These are phyloP conservation scores for Trinectes maculatus DNA, from an alignment of 2,113 vertebrate species.

Conservation along the genomic window DNA sequence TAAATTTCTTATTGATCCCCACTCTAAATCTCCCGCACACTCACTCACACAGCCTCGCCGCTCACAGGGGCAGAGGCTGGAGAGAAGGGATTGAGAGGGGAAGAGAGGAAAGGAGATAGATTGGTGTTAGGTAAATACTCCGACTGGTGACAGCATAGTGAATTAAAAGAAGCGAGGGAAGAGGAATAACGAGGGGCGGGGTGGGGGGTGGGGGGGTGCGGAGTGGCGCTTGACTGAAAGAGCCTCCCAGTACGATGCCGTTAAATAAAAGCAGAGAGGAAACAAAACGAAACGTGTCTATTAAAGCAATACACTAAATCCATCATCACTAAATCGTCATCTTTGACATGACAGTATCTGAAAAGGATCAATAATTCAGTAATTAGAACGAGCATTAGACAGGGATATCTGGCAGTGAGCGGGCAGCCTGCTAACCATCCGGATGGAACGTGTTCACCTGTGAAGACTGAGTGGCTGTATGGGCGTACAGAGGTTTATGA, in stretches of 20 bases:
- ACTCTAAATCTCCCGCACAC: conserved; percentile 91
- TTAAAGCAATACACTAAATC: background rate
- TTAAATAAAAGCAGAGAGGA: conserved; percentile 1
- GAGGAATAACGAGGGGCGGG: conserved; percentile 24
- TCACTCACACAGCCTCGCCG: conserved; percentile 69
- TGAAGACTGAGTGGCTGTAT: conserved; percentile 71
- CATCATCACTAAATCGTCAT: background rate
- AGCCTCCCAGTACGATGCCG: background rate
- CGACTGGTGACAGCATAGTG: conserved; percentile 62
- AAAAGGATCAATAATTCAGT: conserved; percentile 42
- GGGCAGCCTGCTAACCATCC: conserved; percentile 28
- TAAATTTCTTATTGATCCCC: conserved; percentile 95
- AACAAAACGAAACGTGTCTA: conserved; percentile 12
- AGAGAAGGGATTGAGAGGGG: conserved; percentile 56
- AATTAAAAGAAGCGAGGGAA: conserved; percentile 63
- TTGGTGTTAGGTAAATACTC: conserved; percentile 75
- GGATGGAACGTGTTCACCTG: conserved; percentile 65
- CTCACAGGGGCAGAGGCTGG: conserved; percentile 69
- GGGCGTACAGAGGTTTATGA: conserved; percentile 71
- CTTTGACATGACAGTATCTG: background rate
- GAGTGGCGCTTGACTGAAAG: conserved; percentile 21
- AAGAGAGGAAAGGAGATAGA: conserved; percentile 45
- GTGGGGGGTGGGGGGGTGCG: conserved; percentile 23
- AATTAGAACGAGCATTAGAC: conserved; percentile 43
- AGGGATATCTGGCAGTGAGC: conserved; percentile 16